A percentile compares a stretch with the other conserved stretches of the same genome.
phyloP scores from a whole-genome alignment of 1,140 invertebrate genomes.

The Macrocentrus cingulum region DNA sequence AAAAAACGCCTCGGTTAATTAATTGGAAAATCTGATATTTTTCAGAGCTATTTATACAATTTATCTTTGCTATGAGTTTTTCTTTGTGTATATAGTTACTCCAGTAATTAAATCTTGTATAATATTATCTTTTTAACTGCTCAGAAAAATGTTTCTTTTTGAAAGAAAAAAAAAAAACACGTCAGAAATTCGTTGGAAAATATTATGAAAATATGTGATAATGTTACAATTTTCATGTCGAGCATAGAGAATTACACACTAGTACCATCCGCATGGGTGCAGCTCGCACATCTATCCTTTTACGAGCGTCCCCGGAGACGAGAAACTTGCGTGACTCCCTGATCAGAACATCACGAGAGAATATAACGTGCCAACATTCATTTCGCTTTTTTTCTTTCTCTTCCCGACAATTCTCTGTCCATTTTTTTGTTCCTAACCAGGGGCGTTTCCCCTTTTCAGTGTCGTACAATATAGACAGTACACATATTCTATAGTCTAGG shows the following conservation, averaged over 20 bases:
- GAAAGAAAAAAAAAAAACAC: neutral
- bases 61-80: too few relatives aligned
- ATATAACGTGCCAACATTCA: too few relatives aligned
- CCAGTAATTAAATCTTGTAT: too few relatives aligned
- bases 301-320: neutral
- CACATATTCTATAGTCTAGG: too few relatives aligned
- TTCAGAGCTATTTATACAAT: too few relatives aligned
- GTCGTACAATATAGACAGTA: too few relatives aligned
- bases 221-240: neutral
- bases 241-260: neutral
- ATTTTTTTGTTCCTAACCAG: too few relatives aligned
- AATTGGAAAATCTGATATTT: too few relatives aligned
- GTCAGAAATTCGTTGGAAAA: neutral
- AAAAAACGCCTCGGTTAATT: too few relatives aligned
- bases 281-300: neutral
- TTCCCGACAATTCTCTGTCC: neutral
- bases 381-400: conserved; percentile 4
- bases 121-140: too few relatives aligned
- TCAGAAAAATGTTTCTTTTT: neutral
- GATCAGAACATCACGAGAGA: conserved; percentile 3
- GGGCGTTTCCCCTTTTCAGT: too few relatives aligned
- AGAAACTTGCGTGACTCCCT: conserved; percentile 9
- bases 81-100: too few relatives aligned
- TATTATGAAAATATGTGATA: neutral
- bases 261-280: neutral